phyloP scores from a whole-genome alignment of 2,888 invertebrate species.

The Watsonalla binaria region DNA sequence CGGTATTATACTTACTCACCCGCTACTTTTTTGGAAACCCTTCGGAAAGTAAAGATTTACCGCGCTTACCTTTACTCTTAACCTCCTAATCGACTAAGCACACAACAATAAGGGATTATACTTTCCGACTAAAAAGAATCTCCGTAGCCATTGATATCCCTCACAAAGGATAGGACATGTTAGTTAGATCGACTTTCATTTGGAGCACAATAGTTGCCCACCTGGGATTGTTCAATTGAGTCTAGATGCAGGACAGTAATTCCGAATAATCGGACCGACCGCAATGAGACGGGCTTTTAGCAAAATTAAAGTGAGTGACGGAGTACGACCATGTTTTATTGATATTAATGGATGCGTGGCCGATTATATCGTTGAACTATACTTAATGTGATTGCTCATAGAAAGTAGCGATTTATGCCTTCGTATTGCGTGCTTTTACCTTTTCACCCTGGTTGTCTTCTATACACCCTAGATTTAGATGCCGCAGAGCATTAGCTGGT shows the following conservation, averaged over 20 bases:
- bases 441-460: no score
- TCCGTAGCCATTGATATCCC: background rate
- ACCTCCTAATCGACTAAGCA: no score
- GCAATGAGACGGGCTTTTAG: conserved; percentile 73
- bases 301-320: conserved; percentile 58
- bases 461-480: no score
- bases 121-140: no score
- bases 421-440: no score
- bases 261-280: conserved; percentile 56
- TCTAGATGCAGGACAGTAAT: conserved; percentile 27
- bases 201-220: conserved; percentile 42
- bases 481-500: no score
- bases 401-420: no score
- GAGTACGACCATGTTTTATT: conserved; percentile 55
- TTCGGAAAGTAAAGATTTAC: no score
- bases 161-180: conserved; percentile 9
- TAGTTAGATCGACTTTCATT: conserved; percentile 29
- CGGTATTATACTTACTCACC: no score
- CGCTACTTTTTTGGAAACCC: no score
- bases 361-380: conserved; percentile 17
- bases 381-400: conserved; percentile 4
- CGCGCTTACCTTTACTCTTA: no score
- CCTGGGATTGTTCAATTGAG: conserved; percentile 29
- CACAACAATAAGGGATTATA: no score
- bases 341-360: conserved; percentile 42